Percentiles rank a stretch among this genome's conserved stretches.
phyloP scores from a whole-genome alignment of 2,113 vertebrate genomes.

The Uria aalge region DNA sequence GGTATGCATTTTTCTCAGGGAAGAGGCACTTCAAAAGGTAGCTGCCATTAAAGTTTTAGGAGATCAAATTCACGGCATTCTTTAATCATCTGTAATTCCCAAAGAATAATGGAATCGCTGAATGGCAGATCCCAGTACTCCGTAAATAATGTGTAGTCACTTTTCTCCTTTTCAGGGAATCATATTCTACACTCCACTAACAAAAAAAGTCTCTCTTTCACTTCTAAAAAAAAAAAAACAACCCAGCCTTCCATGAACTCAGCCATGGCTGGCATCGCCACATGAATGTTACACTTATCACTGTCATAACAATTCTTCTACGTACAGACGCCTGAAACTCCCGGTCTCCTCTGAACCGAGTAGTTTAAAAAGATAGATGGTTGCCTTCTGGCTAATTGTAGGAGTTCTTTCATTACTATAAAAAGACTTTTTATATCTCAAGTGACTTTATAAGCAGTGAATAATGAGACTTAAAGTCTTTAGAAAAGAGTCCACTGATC shows the following conservation, averaged over 20 bases:
- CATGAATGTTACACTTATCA: slow-evolving; percentile 62
- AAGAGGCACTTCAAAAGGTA: not conserved
- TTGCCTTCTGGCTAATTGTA: slow-evolving; percentile 80
- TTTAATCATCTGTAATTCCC: slow-evolving; percentile 20
- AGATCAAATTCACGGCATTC: not conserved
- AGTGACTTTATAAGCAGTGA: slow-evolving; percentile 76
- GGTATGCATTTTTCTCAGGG: not conserved
- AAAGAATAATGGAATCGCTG: not conserved
- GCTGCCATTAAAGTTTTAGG: not conserved
- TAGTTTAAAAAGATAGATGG: slow-evolving; percentile 77
- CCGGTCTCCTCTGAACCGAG: slow-evolving; percentile 54
- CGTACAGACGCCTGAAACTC: slow-evolving; percentile 28
- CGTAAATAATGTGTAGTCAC: not conserved
- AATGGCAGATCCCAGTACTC: not conserved
- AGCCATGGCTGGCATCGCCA: not conserved
- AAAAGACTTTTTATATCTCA: slow-evolving; percentile 74
- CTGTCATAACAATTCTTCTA: slow-evolving; percentile 73
- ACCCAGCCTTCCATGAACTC: not conserved
- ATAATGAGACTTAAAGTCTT: slow-evolving; percentile 73
- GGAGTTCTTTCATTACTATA: slow-evolving; percentile 74
- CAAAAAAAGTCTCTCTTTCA: not conserved
- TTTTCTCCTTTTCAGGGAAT: not conserved
- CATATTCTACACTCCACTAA: not conserved
- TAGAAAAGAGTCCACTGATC: slow-evolving; percentile 65
- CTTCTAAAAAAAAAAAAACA: not conserved